Evolutionary conservation across 2,797 vertebrate genomes (phyloP), one percentile per base, ranked within the genome.

Genomic region (Toxotes lorentzi): DNA sequence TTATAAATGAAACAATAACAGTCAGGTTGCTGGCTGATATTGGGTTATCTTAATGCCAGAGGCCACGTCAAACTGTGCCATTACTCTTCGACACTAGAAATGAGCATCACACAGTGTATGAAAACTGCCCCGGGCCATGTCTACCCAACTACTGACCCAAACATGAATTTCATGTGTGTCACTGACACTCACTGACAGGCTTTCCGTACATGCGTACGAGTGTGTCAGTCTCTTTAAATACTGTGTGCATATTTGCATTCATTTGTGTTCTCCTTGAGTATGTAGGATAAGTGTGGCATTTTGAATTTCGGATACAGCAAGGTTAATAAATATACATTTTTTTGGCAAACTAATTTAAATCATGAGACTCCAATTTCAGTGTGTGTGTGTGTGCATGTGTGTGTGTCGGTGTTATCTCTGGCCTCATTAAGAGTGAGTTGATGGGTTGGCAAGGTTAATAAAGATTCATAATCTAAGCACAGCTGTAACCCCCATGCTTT

Each of bases 401-500:
- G 73, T 61, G 57, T 87, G 48, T 58, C 56, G 59, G 85, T 73
- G 64, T 76, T 82, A 83, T 82, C 72, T 82, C 62, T 88, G 86
- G 84, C 86, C 86, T 93, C 85, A 90, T 93, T 92, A 92, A 87
- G 40, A 86, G 76, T 60, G 83, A 85, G 88, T 63, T 85, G 85
- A 91, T 89, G 88, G 79, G 88, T 91, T 90, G 77, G 86, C 69
- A 71, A 88, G 86, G 93, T 94, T 93, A 93, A 93, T 94, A 87
- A 86, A 92, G 91, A 95, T 93, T 93, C 86, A 90, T 92, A 92
- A 93, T 92, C 89, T 81, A 76, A 87, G 87, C 80, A 65, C 91
- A 93, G 91, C 90, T 94, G 91, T 85, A 89, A 70, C 78, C 80
- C 85, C 76, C 78, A 64, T 56, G 72, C 78, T 86, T 75, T 86